Percentiles rank a stretch among this genome's conserved stretches.
Conservation (phyloP, 2,113 vertebrate species). For the Centropristis striata region DNA sequence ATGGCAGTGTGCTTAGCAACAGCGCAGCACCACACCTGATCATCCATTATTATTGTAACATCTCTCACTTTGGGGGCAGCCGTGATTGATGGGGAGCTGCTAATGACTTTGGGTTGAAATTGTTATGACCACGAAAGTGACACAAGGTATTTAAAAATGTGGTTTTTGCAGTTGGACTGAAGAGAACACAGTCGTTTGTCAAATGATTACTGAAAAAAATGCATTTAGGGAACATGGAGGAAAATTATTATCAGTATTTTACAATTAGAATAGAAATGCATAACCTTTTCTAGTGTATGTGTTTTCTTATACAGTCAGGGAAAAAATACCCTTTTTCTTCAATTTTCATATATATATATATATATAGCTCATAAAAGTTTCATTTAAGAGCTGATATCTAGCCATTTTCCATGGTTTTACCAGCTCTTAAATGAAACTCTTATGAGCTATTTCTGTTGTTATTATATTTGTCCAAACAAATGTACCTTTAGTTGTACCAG, state of each 20-base stretch:
- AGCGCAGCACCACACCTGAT: conserved; percentile 53
- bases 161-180: conserved; percentile 36
- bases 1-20: conserved; percentile 50
- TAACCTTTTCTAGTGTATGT: no score
- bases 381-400: no score
- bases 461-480: no score
- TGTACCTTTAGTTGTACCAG: no score
- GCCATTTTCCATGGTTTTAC: no score
- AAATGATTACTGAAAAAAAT: conserved; percentile 5
- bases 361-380: no score
- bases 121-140: conserved; percentile 45
- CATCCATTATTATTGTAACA: conserved; percentile 77
- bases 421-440: no score
- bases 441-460: no score
- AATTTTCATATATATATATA: no score
- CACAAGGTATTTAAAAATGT: conserved; percentile 35
- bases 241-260: background rate
- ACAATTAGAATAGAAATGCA: background rate
- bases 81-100: conserved; percentile 75
- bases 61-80: conserved; percentile 66
- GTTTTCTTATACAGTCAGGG: no score
- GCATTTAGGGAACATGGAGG: background rate
- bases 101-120: conserved; percentile 74
- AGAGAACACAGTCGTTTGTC: conserved; percentile 46
- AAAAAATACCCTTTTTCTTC: no score